phyloP scores from a whole-genome alignment of 2,797 vertebrate genomes.

The Dryobates pubescens region DNA sequence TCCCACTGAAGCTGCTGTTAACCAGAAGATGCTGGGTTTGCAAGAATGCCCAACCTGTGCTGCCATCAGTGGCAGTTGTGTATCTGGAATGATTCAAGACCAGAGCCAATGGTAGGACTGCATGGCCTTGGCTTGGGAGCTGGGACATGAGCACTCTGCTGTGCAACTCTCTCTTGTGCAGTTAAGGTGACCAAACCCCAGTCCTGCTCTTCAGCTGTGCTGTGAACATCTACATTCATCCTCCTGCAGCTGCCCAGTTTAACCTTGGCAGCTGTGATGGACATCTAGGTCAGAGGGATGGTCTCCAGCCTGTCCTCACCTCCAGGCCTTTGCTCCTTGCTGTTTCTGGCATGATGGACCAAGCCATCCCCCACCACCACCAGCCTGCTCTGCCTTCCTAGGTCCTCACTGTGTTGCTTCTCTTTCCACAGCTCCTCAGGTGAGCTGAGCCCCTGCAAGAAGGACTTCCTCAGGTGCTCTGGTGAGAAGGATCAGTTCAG shows the following conservation, averaged over 20 bases:
- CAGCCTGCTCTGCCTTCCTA: neutral
- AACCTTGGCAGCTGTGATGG: neutral
- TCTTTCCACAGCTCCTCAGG: neutral
- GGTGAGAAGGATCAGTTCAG: neutral
- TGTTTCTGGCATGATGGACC: no score
- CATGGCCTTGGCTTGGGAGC: neutral
- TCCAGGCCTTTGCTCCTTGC: no score
- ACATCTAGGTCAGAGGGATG: neutral
- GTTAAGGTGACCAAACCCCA: neutral
- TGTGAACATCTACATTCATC: neutral
- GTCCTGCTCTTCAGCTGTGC: neutral
- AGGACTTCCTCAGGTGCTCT: neutral
- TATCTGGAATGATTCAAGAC: conserved; percentile 1
- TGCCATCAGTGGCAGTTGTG: neutral
- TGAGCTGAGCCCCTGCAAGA: neutral
- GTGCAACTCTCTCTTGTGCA: neutral
- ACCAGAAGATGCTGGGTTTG: neutral
- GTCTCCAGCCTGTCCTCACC: neutral
- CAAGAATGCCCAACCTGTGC: neutral
- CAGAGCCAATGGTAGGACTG: neutral
- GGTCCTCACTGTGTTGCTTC: neutral
- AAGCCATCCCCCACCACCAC: accelerated
- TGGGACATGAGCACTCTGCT: neutral
- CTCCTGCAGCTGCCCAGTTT: neutral
- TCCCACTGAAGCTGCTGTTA: neutral